Evolutionary conservation across 1,140 invertebrate species (phyloP).

Genomic region (Drosophila takahashii): DNA sequence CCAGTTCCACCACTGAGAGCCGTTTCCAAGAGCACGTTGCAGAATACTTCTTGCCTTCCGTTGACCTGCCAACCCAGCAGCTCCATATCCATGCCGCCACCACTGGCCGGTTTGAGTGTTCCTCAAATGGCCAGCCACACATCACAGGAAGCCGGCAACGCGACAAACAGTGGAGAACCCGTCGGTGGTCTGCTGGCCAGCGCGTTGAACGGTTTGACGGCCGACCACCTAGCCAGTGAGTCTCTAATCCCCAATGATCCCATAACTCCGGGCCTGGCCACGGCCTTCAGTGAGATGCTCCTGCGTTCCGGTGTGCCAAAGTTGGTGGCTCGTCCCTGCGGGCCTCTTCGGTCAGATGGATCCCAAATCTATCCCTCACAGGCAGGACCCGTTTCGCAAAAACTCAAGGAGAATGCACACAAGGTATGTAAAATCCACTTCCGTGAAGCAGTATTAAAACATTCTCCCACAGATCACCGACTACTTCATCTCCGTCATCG

Average conservation of each 20-base stretch:
- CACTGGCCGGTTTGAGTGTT: conserved; percentile 67
- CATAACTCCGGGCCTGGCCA: conserved; percentile 67
- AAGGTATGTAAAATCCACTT: conserved; percentile 71
- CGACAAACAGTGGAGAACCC: conserved; percentile 15
- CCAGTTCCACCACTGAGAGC: conserved; percentile 76
- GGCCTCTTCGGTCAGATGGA: conserved; percentile 81
- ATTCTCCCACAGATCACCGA: conserved; percentile 83
- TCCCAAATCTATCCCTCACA: conserved; percentile 81
- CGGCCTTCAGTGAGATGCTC: conserved; percentile 80
- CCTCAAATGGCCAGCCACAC: conserved; percentile 2
- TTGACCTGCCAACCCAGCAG: neutral
- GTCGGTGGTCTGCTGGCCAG: conserved; percentile 43
- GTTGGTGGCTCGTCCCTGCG: conserved; percentile 83
- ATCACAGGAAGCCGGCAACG: neutral
- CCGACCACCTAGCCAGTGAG: conserved; percentile 39
- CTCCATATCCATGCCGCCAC: conserved; percentile 48
- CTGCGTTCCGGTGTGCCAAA: conserved; percentile 81
- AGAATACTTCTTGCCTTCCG: conserved; percentile 18
- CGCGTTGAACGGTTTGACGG: conserved; percentile 54
- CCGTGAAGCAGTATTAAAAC: too few relatives aligned
- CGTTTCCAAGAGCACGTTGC: conserved; percentile 67
- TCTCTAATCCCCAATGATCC: conserved; percentile 35
- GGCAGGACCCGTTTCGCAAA: conserved; percentile 83
- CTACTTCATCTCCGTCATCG: conserved; percentile 86
- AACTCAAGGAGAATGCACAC: conserved; percentile 85